Conservation (phyloP, 2,113 vertebrate genomes). For the Tinamus guttatus region DNA sequence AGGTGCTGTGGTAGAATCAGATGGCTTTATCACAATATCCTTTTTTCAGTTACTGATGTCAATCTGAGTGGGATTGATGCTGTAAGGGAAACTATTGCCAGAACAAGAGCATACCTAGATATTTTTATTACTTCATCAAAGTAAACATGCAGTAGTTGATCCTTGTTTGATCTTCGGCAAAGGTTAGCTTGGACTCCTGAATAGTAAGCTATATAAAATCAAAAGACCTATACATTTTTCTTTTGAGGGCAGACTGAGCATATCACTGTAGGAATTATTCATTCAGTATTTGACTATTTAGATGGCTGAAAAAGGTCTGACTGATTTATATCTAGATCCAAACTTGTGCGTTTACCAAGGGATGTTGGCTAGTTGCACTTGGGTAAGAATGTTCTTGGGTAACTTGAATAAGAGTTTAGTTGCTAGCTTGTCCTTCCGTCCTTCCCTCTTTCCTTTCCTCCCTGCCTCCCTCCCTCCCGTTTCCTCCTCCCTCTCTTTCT, state of each 20-base stretch:
- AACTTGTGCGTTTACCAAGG: neutral
- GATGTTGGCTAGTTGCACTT: neutral
- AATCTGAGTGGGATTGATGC: neutral
- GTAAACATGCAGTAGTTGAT: neutral
- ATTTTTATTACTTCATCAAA: neutral
- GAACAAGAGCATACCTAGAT: neutral
- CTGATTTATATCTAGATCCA: neutral
- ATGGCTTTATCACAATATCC: neutral
- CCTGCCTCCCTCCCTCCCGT: no score
- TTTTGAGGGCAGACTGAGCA: neutral
- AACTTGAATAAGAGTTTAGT: neutral
- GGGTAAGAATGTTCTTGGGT: neutral
- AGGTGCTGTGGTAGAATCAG: neutral
- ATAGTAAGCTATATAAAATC: neutral
- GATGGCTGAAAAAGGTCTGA: neutral
- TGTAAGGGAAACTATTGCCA: neutral
- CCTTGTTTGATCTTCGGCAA: neutral
- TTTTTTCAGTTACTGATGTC: neutral
- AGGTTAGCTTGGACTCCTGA: neutral
- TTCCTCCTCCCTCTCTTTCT: no score
- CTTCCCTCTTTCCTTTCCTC: no score
- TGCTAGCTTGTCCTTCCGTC: neutral
- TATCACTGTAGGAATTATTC: neutral
- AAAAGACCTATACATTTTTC: neutral
- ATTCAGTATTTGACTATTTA: neutral